Evolutionary conservation across 2,888 invertebrate genomes (phyloP).

Genomic region (Himalopsyche japonica): DNA sequence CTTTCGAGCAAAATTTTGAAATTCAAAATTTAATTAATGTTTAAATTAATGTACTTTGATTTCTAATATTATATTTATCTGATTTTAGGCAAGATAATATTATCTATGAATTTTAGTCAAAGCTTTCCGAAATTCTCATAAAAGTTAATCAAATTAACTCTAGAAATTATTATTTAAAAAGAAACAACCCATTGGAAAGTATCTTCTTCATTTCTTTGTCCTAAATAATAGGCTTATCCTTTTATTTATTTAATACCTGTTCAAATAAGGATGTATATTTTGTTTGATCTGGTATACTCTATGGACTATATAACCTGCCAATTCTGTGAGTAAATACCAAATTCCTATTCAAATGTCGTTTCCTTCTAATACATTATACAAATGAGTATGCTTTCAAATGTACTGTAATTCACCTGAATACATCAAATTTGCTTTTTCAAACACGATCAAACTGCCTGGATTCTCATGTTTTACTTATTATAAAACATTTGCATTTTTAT

Average conservation of each 20-base stretch:
- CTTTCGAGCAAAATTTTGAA: too few species aligned
- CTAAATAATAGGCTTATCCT: background rate
- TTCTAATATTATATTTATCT: too few species aligned
- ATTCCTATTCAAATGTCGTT: background rate
- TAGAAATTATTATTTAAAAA: background rate
- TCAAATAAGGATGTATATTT: background rate
- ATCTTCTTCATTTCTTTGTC: background rate
- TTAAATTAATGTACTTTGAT: too few species aligned
- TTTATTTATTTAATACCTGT: background rate
- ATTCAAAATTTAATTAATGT: too few species aligned
- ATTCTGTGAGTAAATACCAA: background rate
- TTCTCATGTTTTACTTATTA: too few species aligned
- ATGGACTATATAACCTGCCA: background rate
- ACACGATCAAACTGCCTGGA: too few species aligned
- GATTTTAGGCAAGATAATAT: too few species aligned
- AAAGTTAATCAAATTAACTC: background rate
- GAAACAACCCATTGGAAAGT: background rate
- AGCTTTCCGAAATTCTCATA: too few species aligned
- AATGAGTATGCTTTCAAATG: background rate
- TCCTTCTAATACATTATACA: background rate
- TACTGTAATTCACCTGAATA: too few species aligned
- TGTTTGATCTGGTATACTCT: background rate
- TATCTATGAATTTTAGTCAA: too few species aligned
- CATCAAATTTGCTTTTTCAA: too few species aligned
- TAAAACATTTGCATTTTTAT: too few species aligned